Percentiles rank a stretch among this genome's conserved stretches.
phyloP scores from a whole-genome alignment of 2,888 invertebrate genomes.

The Lasioglossum vierecki region DNA sequence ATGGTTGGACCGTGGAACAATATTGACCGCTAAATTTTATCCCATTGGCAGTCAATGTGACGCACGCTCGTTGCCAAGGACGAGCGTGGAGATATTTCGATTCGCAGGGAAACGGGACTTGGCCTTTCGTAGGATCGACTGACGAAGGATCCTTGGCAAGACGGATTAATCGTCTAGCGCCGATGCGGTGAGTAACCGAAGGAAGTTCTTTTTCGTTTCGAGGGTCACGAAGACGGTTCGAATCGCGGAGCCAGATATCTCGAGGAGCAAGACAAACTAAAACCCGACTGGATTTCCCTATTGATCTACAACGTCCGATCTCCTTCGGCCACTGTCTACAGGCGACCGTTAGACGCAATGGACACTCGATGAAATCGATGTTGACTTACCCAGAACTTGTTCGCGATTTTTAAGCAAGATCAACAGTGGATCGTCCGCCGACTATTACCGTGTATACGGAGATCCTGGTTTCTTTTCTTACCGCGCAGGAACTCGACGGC shows the following conservation, averaged over 20 bases:
- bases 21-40: neutral
- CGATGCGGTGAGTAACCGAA: conserved; percentile 62
- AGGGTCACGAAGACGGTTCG: conserved; percentile 49
- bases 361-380: conserved; percentile 55
- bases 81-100: neutral
- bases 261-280: conserved; percentile 37
- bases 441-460: conserved; percentile 19
- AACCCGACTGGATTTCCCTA: conserved; percentile 42
- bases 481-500: neutral
- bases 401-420: conserved; percentile 28
- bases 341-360: conserved; percentile 19
- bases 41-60: neutral
- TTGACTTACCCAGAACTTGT: conserved; percentile 47
- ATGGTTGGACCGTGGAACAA: neutral
- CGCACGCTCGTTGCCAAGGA: neutral
- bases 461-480: neutral
- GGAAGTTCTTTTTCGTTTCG: conserved; percentile 19
- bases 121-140: neutral
- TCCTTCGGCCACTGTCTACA: conserved; percentile 4
- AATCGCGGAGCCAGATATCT: conserved; percentile 28
- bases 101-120: neutral
- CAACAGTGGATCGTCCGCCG: conserved; percentile 2
- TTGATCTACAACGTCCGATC: conserved; percentile 56
- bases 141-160: neutral
- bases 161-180: conserved; percentile 71